Evolutionary conservation across 2,888 invertebrate genomes (phyloP).

Genomic region (Neoascia interrupta): DNA sequence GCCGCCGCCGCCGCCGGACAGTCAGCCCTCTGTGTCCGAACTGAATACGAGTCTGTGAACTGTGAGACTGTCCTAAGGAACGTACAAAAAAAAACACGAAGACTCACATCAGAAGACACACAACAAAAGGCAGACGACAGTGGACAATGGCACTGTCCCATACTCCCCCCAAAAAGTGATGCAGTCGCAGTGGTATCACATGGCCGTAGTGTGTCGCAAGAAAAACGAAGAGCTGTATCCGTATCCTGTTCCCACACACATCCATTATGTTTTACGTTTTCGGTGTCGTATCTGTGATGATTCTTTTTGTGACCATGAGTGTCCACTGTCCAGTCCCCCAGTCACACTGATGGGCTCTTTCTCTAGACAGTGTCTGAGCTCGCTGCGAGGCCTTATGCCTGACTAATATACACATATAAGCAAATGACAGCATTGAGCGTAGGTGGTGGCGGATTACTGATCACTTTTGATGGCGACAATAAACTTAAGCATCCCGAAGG

Average conservation of each 20-base stretch:
- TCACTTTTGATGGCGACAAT: conserved; percentile 67
- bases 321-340: conserved; percentile 20
- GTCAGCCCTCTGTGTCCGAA: background rate
- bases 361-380: conserved; percentile 24
- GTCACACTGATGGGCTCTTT: no score
- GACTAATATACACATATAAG: conserved; percentile 79
- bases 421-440: conserved; percentile 79
- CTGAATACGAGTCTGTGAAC: background rate
- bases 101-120: conserved; percentile 5
- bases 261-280: conserved; percentile 58
- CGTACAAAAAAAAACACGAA: background rate
- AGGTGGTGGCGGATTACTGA: conserved; percentile 72
- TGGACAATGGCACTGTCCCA: conserved; percentile 53
- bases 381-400: conserved; percentile 40
- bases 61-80: conserved; percentile 9
- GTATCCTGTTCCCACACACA: conserved; percentile 69
- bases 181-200: conserved; percentile 49
- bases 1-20: background rate
- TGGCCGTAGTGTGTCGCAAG: conserved; percentile 36
- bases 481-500: conserved; percentile 64
- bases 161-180: conserved; percentile 52
- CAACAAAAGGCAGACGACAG: conserved; percentile 31
- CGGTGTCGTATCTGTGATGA: conserved; percentile 56
- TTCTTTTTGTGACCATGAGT: conserved; percentile 33
- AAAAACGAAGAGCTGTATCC: conserved; percentile 43